Evolutionary conservation across 1,140 invertebrate species (phyloP).

Genomic region (Monomorium pharaonis): DNA sequence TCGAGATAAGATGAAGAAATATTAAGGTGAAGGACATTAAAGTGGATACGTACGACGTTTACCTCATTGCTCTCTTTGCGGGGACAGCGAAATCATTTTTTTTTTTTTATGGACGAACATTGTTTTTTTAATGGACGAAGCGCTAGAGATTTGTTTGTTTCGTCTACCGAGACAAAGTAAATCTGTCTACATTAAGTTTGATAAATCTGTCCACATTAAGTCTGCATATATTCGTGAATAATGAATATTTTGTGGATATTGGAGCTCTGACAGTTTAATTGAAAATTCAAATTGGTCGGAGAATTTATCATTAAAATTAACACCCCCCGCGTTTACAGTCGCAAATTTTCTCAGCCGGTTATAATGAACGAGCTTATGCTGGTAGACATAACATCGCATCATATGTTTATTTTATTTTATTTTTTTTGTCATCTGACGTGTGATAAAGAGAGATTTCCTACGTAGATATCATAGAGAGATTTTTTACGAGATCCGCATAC

Average conservation of each 20-base stretch:
- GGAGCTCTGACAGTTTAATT: slow-evolving; percentile 26
- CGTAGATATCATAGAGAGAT: not conserved
- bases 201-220: slow-evolving; percentile 1
- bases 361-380: not conserved
- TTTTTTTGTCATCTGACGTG: not conserved
- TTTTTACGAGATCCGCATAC: not conserved
- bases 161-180: not conserved
- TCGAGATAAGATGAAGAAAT: not conserved
- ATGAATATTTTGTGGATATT: slow-evolving; percentile 13
- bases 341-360: slow-evolving; percentile 11
- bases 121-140: not conserved
- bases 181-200: not conserved
- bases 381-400: not conserved
- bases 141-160: slow-evolving; percentile 3
- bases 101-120: too few relatives aligned
- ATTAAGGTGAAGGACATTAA: not conserved
- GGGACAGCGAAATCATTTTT: not conserved
- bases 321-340: not conserved
- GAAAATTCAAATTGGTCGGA: slow-evolving; percentile 16
- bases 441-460: not conserved
- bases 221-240: slow-evolving; percentile 20
- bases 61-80: not conserved
- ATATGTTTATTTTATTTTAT: not conserved
- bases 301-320: slow-evolving; percentile 45
- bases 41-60: not conserved